Conservation (phyloP, 2,888 invertebrate species). For the Callinectes sapidus region DNA sequence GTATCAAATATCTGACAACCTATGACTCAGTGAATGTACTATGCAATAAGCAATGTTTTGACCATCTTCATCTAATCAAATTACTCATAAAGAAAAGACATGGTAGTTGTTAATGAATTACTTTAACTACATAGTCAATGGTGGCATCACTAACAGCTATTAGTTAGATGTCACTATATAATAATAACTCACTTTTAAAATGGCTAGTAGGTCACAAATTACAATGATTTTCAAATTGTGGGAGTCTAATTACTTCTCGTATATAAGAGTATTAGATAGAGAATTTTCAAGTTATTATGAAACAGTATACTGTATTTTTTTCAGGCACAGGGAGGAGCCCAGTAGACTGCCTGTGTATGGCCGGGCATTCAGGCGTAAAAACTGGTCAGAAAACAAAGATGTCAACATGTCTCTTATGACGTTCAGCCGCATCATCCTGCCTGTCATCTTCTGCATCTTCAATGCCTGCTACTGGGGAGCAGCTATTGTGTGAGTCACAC, state of each 20-base stretch:
- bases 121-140: too few relatives aligned
- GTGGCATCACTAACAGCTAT: too few relatives aligned
- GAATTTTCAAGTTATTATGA: neutral
- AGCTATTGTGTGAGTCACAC: constrained; percentile 57
- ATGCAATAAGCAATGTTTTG: neutral
- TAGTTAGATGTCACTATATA: too few relatives aligned
- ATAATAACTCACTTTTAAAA: too few relatives aligned
- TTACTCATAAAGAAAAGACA: too few relatives aligned
- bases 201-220: too few relatives aligned
- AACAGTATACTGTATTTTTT: neutral
- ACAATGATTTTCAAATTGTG: neutral
- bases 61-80: too few relatives aligned
- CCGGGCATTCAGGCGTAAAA: constrained; percentile 24
- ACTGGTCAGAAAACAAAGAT: constrained; percentile 46
- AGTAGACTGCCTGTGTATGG: constrained; percentile 33
- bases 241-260: neutral
- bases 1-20: neutral
- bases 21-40: neutral
- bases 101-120: too few relatives aligned
- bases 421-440: constrained; percentile 61
- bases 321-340: constrained; percentile 12
- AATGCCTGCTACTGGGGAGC: constrained; percentile 66
- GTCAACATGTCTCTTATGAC: constrained; percentile 54
- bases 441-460: constrained; percentile 66
- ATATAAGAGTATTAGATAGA: neutral